Evolutionary conservation across 2,888 invertebrate genomes (phyloP).

Genomic region (Caradrina clavipalpis): DNA sequence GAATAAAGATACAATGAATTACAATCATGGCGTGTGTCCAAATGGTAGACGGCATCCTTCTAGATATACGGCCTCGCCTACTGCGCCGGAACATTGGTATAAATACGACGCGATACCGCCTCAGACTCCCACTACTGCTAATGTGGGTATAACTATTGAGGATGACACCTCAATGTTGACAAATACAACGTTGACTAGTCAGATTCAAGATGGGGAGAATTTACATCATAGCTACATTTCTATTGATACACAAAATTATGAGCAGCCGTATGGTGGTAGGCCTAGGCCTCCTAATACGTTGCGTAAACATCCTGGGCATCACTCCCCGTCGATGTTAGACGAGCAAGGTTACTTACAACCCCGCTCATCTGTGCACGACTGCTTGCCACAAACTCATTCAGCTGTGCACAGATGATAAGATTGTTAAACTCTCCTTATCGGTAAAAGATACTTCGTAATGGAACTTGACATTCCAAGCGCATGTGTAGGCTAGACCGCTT

Average conservation of each 20-base stretch:
- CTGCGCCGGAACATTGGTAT: conserved; percentile 93
- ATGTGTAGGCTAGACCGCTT: conserved; percentile 85
- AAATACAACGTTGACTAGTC: conserved; percentile 92
- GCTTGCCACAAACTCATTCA: conserved; percentile 89
- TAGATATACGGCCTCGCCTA: conserved; percentile 94
- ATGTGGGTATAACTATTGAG: conserved; percentile 89
- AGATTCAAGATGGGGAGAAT: conserved; percentile 92
- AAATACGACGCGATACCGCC: conserved; percentile 92
- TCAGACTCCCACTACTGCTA: conserved; percentile 89
- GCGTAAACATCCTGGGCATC: conserved; percentile 85
- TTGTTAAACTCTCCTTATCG: conserved; percentile 82
- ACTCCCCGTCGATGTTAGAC: conserved; percentile 87
- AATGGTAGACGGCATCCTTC: conserved; percentile 91
- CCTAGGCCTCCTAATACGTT: conserved; percentile 87
- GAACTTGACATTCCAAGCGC: conserved; percentile 88
- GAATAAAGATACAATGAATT: conserved; percentile 91
- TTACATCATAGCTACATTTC: conserved; percentile 93
- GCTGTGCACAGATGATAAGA: conserved; percentile 87
- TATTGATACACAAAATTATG: conserved; percentile 91
- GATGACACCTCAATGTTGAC: conserved; percentile 92
- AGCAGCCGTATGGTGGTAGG: conserved; percentile 87
- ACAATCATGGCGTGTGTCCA: conserved; percentile 89
- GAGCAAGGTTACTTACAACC: conserved; percentile 90
- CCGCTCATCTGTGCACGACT: conserved; percentile 88
- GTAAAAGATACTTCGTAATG: conserved; percentile 85